These are phyloP conservation scores for Mythimna albipuncta DNA, from an alignment of 2,888 invertebrate genomes.

Conservation along the genomic window DNA sequence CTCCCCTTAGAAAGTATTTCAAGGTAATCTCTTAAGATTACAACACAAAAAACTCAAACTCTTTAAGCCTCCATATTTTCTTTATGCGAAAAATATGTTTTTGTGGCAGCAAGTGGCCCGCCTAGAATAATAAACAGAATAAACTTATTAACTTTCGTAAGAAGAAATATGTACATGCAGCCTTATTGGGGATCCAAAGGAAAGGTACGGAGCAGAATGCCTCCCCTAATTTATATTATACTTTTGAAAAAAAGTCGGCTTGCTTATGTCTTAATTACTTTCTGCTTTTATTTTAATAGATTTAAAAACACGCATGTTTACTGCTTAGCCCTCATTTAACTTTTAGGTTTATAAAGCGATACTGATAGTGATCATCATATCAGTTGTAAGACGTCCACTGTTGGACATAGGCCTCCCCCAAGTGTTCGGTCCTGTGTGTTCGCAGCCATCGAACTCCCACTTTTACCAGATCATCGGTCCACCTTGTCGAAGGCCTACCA, in stretches of 20 bases:
- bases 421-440: too few relatives aligned
- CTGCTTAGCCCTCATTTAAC: neutral
- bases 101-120: conserved; percentile 69
- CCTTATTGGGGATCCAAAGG: conserved; percentile 65
- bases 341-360: neutral
- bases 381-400: too few relatives aligned
- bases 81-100: conserved; percentile 84
- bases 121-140: conserved; percentile 80
- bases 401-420: too few relatives aligned
- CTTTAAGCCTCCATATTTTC: conserved; percentile 84
- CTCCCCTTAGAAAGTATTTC: conserved; percentile 82
- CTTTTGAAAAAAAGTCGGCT: conserved; percentile 47
- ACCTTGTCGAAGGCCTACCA: too few relatives aligned
- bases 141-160: conserved; percentile 79
- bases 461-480: too few relatives aligned
- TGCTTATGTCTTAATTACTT: conserved; percentile 51
- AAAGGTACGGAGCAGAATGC: conserved; percentile 63
- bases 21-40: conserved; percentile 87
- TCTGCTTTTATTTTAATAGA: conserved; percentile 18
- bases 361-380: too few relatives aligned
- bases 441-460: too few relatives aligned
- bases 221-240: conserved; percentile 67
- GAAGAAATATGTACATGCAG: conserved; percentile 71
- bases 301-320: conserved; percentile 29
- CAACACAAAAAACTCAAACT: conserved; percentile 83